Conservation (phyloP, 2,797 vertebrate species). For the Takifugu rubripes region DNA sequence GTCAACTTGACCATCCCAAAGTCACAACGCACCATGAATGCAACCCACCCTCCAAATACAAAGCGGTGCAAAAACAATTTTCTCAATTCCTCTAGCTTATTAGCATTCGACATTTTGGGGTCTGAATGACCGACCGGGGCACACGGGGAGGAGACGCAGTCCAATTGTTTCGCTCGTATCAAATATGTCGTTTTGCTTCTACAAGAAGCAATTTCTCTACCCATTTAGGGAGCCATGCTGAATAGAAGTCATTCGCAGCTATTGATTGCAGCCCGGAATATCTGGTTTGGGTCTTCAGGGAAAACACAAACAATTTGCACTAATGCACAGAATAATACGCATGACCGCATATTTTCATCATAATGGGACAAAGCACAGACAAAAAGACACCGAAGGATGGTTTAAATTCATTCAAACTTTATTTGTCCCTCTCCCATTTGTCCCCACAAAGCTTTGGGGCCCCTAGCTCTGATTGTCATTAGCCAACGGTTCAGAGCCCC, state of each 20-base stretch:
- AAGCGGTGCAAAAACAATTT: too few species aligned
- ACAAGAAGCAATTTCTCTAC: constrained; percentile 41
- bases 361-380: constrained; percentile 1
- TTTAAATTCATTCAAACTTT: constrained; percentile 61
- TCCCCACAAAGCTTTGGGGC: constrained; percentile 55
- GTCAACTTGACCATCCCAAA: too few species aligned
- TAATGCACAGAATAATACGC: background rate
- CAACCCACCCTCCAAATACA: too few species aligned
- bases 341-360: too few species aligned
- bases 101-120: too few species aligned
- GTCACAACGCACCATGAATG: too few species aligned
- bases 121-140: too few species aligned
- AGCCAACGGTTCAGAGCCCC: constrained; percentile 40
- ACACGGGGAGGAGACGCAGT: too few species aligned
- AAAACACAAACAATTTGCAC: constrained; percentile 11
- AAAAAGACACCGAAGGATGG: constrained; percentile 20
- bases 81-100: too few species aligned
- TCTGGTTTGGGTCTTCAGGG: constrained; percentile 38
- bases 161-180: constrained; percentile 3
- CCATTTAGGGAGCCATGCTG: constrained; percentile 14
- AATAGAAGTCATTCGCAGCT: constrained; percentile 38
- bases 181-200: constrained; percentile 33
- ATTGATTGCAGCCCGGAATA: constrained; percentile 42
- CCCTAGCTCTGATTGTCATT: constrained; percentile 64
- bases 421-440: constrained; percentile 42